Evolutionary conservation across 2,113 vertebrate genomes (phyloP).

Genomic region (Perca fluviatilis): DNA sequence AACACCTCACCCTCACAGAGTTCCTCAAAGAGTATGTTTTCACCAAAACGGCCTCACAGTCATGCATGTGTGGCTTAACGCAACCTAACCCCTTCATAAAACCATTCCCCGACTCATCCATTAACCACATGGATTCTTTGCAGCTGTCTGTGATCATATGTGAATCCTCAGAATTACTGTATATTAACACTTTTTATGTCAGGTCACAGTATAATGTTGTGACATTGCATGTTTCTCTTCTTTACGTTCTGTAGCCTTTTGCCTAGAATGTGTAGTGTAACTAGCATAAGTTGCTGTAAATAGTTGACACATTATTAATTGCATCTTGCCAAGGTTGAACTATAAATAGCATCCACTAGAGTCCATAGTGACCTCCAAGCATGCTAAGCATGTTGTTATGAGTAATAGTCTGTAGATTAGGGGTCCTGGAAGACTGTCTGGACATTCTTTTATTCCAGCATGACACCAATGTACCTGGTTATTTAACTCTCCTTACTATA

Average conservation of each 20-base stretch:
- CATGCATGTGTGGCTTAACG: slow-evolving; percentile 74
- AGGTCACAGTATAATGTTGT: background rate
- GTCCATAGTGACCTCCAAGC: slow-evolving; percentile 71
- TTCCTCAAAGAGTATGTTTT: slow-evolving; percentile 87
- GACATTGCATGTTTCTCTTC: slow-evolving; percentile 62
- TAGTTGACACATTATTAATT: slow-evolving; percentile 72
- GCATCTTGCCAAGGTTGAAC: slow-evolving; percentile 69
- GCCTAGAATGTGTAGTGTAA: slow-evolving; percentile 31
- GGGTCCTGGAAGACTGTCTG: slow-evolving; percentile 72
- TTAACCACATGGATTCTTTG: slow-evolving; percentile 49
- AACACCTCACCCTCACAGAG: slow-evolving; percentile 86
- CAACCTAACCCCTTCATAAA: slow-evolving; percentile 53
- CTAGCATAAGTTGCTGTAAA: slow-evolving; percentile 46
- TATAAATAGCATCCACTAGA: slow-evolving; percentile 75
- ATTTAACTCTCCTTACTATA: slow-evolving; percentile 35
- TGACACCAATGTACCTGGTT: slow-evolving; percentile 49
- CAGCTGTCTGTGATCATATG: slow-evolving; percentile 27
- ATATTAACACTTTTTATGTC: slow-evolving; percentile 24
- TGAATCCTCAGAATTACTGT: slow-evolving; percentile 5
- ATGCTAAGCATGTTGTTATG: slow-evolving; percentile 81
- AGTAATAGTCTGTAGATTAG: slow-evolving; percentile 71
- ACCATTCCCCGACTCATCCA: slow-evolving; percentile 45
- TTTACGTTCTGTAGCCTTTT: slow-evolving; percentile 42
- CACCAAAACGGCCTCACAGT: slow-evolving; percentile 57
- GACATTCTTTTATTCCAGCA: slow-evolving; percentile 74